Evolutionary conservation across 2,113 vertebrate genomes (phyloP), one percentile per base, ranked within the genome.

Genomic region (Colius striatus): DNA sequence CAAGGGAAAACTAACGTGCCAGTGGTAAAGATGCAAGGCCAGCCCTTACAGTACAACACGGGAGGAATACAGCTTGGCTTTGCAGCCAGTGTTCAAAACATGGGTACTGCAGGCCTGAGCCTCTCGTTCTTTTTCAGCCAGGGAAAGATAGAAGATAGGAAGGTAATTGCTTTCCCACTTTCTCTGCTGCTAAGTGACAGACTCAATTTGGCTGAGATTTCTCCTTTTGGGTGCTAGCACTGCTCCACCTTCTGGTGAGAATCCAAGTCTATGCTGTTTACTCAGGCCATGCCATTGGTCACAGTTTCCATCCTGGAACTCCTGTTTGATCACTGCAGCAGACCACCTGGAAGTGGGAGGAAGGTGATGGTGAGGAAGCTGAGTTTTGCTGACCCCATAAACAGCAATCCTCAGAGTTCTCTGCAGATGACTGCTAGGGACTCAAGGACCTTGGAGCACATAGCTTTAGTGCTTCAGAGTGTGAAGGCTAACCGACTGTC

Each of bases 41-140:
- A 50, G 38, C 1, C n/a, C 29, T n/a, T 16, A 32, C 2, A 34
- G 25, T 18, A 43, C 0, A 0, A 8, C 0, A 1, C 5, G 10
- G 71, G 26, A 45, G 4, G 13, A 34, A 18, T 30, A 29, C 54
- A 61, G 18, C 7, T 70, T 27, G 2, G 0, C 22, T 65, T 73
- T 55, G 38, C 20, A 74, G 12, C 2, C 29, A 58, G 22, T 7
- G 27, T 36, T 71, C 57, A 21, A 13, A 13, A 2, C 32, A 8
- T 75, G 13, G 23, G 6, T 65, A 34, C 18, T 22, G 29, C 4
- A 18, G 2, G 4, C 50, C 19, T 38, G 25, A 73, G 18, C 10
- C 19, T 4, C 4, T 25, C 13, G 81, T 74, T 5, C 6, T 20
- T 19, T 9, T 10, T 29, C 29, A 79, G 34, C 1, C 13, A 47